Conservation (phyloP, 2,888 invertebrate species). For the Drosophila yooni region DNA sequence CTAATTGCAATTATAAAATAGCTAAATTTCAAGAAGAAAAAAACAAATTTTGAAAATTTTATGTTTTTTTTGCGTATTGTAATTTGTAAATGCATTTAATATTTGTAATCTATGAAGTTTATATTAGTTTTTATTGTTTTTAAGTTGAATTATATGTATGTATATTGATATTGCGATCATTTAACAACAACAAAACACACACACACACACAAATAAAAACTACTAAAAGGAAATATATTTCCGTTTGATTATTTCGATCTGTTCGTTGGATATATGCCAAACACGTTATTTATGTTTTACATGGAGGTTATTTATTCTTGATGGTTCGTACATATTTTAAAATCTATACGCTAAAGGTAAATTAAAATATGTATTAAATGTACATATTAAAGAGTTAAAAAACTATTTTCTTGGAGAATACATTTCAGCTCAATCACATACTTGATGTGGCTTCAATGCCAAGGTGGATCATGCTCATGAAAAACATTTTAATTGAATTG, state of each 20-base stretch:
- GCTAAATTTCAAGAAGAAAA: conserved; percentile 39
- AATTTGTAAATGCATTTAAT: conserved; percentile 76
- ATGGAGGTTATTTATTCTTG: neutral
- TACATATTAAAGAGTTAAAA: neutral
- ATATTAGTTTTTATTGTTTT: conserved; percentile 69
- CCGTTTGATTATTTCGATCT: neutral
- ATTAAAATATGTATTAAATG: neutral
- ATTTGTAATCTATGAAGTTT: conserved; percentile 67
- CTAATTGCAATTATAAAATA: conserved; percentile 63
- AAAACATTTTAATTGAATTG: neutral
- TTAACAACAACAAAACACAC: conserved; percentile 52
- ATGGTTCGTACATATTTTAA: neutral
- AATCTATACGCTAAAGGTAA: neutral
- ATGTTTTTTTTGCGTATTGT: conserved; percentile 53
- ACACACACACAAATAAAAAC: conserved; percentile 44
- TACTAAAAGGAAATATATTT: conserved; percentile 40
- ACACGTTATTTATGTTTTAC: neutral
- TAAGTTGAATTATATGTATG: conserved; percentile 57
- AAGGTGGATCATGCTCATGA: neutral
- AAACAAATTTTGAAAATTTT: conserved; percentile 62
- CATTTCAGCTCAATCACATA: neutral
- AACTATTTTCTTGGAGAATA: conserved; percentile 2
- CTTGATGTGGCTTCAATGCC: neutral
- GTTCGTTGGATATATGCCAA: neutral
- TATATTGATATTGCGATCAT: conserved; percentile 49